Percentiles rank a stretch among this genome's conserved stretches.
Conservation (phyloP, 2,113 vertebrate genomes). For the Triplophysa rosa region DNA sequence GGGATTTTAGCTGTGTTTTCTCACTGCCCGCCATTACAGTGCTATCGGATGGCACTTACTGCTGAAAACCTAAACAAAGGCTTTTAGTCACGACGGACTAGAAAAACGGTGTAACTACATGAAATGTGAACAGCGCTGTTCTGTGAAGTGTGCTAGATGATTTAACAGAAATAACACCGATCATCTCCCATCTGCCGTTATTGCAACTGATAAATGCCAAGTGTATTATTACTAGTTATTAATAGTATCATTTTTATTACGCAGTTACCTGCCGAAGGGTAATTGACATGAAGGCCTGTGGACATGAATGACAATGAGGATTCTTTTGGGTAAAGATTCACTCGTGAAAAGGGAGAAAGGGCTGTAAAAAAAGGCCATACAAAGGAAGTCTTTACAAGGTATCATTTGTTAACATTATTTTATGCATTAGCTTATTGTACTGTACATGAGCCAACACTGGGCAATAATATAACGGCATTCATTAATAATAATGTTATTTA, state of each 20-base stretch:
- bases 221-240: neutral
- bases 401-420: no score
- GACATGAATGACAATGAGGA: neutral
- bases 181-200: neutral
- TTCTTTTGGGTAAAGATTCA: neutral
- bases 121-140: neutral
- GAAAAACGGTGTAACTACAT: neutral
- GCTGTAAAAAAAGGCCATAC: slow-evolving; percentile 12
- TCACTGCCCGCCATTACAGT: slow-evolving; percentile 30
- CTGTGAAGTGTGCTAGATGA: neutral
- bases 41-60: slow-evolving; percentile 14
- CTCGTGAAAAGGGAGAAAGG: neutral
- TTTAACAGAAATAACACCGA: neutral
- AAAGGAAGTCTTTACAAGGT: no score
- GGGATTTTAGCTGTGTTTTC: slow-evolving; percentile 37
- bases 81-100: neutral
- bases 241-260: neutral
- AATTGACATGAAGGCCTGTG: neutral
- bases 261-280: neutral
- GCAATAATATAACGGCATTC: no score
- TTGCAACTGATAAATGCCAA: neutral
- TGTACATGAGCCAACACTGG: no score
- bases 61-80: slow-evolving; percentile 24
- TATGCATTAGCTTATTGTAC: no score
- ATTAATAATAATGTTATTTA: no score